Percentiles rank a stretch among this genome's conserved stretches.
phyloP scores from a whole-genome alignment of 2,113 vertebrate genomes.

The Chionomys nivalis region DNA sequence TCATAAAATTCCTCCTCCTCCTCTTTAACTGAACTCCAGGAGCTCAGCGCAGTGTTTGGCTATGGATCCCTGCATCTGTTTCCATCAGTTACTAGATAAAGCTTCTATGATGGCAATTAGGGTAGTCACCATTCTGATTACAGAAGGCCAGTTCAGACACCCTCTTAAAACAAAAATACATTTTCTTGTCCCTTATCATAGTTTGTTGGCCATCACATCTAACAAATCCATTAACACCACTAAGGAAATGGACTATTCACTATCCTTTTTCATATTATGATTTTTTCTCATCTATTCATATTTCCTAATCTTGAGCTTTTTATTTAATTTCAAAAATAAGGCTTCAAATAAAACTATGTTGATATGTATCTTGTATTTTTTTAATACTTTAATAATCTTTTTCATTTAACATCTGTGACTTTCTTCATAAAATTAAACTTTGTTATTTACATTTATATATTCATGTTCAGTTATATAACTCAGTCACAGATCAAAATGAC shows the following conservation, averaged over 20 bases:
- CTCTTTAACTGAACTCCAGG: too few relatives aligned
- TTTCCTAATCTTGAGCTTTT: conserved; percentile 23
- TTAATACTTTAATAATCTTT: conserved; percentile 7
- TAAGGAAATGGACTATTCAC: not conserved
- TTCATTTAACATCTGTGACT: not conserved
- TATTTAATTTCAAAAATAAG: conserved; percentile 32
- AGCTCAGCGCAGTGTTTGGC: too few relatives aligned
- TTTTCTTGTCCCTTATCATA: not conserved
- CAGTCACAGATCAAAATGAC: not conserved
- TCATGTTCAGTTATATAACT: not conserved
- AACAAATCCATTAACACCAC: not conserved
- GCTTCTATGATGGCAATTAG: too few relatives aligned
- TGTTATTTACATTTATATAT: not conserved
- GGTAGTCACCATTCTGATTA: too few relatives aligned
- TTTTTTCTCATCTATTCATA: conserved; percentile 7
- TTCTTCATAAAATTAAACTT: conserved; percentile 11
- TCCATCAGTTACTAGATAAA: too few relatives aligned
- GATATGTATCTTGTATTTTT: not conserved
- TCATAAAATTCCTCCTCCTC: too few relatives aligned
- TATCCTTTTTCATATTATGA: not conserved
- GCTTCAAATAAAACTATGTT: conserved; percentile 4
- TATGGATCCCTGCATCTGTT: too few relatives aligned
- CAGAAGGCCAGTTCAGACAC: too few relatives aligned
- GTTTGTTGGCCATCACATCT: not conserved
- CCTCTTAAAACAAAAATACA: too few relatives aligned